Conservation (phyloP, 2,888 invertebrate genomes). For the Psococerastis gibbosa region DNA sequence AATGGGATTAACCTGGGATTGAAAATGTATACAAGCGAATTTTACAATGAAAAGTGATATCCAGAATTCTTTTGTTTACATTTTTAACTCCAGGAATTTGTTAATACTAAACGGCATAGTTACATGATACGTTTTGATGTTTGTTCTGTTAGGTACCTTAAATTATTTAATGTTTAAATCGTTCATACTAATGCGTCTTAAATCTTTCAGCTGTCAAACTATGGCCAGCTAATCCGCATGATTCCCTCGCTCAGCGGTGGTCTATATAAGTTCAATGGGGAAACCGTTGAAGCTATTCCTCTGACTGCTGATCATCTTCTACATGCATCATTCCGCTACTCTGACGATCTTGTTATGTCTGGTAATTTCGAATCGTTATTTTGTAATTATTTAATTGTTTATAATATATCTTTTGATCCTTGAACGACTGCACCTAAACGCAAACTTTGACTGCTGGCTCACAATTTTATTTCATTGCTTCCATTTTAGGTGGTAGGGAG, state of each 20-base stretch:
- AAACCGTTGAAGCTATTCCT: slow-evolving; percentile 62
- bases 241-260: slow-evolving; percentile 87
- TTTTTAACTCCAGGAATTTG: no score
- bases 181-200: slow-evolving; percentile 1
- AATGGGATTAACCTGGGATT: no score
- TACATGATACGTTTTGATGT: no score
- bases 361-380: slow-evolving; percentile 28
- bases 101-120: no score
- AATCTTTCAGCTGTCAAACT: slow-evolving; percentile 45
- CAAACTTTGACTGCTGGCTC: no score
- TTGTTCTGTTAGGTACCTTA: no score
- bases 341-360: slow-evolving; percentile 66
- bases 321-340: slow-evolving; percentile 70
- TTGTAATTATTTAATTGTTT: slow-evolving; percentile 3
- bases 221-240: slow-evolving; percentile 69
- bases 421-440: no score
- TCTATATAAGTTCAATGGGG: slow-evolving; percentile 80
- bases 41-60: no score
- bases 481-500: slow-evolving; percentile 79
- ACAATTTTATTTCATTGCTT: no score
- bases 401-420: slow-evolving; percentile 6
- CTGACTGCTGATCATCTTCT: slow-evolving; percentile 72
- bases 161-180: no score
- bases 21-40: no score
- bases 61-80: no score